Conservation (phyloP, 2,888 invertebrate species). For the Pyralis farinalis region DNA sequence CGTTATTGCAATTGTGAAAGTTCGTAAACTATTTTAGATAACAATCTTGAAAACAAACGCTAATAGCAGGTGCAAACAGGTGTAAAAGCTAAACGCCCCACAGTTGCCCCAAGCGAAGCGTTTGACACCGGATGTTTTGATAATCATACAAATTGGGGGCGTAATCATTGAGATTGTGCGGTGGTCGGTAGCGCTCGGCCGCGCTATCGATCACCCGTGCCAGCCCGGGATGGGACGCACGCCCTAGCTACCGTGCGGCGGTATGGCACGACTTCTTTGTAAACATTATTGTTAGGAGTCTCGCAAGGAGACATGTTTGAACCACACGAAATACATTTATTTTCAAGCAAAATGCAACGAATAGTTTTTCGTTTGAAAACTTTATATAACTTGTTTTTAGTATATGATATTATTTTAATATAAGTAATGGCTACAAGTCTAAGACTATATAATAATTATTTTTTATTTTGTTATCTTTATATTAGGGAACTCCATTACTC, state of each 20-base stretch:
- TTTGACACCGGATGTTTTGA: slow-evolving; percentile 17
- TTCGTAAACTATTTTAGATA: too few species aligned
- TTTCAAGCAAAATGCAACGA: too few species aligned
- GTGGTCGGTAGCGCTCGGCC: slow-evolving; percentile 13
- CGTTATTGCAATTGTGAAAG: too few species aligned
- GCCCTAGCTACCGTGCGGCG: slow-evolving; percentile 25
- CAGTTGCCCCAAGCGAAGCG: slow-evolving; percentile 9
- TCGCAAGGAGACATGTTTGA: slow-evolving; percentile 9
- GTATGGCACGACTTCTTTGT: slow-evolving; percentile 13
- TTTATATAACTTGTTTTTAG: too few species aligned
- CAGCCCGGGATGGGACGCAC: slow-evolving; percentile 36
- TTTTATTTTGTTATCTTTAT: too few species aligned
- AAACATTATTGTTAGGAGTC: slow-evolving; percentile 8
- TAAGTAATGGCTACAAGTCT: too few species aligned
- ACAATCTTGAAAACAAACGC: background rate
- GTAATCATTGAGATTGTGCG: slow-evolving; percentile 6
- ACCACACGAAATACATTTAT: too few species aligned
- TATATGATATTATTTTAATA: too few species aligned
- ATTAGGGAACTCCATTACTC: too few species aligned
- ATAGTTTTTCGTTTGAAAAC: too few species aligned
- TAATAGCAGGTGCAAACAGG: slow-evolving; percentile 7
- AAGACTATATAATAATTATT: too few species aligned
- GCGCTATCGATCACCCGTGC: slow-evolving; percentile 43
- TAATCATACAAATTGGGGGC: slow-evolving; percentile 11
- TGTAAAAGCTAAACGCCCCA: slow-evolving; percentile 4